phyloP scores from a whole-genome alignment of 2,113 vertebrate genomes.

The Miniopterus natalensis region DNA sequence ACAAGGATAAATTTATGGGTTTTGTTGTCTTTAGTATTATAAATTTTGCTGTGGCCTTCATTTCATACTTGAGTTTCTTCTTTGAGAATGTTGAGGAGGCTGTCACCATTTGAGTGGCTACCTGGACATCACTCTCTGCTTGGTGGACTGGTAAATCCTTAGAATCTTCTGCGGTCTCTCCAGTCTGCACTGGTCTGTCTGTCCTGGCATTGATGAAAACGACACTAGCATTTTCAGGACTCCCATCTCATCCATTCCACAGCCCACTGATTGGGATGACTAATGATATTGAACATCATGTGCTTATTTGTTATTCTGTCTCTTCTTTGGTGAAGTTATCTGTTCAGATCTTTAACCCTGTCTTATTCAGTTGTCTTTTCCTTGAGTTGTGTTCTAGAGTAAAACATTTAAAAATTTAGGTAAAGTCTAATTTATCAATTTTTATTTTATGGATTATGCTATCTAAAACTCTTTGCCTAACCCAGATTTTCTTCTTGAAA shows the following conservation, averaged over 20 bases:
- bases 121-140: not conserved
- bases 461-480: conserved; percentile 30
- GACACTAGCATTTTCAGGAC: not conserved
- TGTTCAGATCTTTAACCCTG: not conserved
- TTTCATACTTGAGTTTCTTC: not conserved
- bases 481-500: not conserved
- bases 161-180: not conserved
- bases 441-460: not conserved
- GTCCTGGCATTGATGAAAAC: not conserved
- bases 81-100: not conserved
- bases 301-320: not conserved
- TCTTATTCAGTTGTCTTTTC: conserved; percentile 7
- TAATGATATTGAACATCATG: not conserved
- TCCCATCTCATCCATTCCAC: not conserved
- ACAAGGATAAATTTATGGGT: not conserved
- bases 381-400: conserved; percentile 6
- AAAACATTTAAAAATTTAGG: not conserved
- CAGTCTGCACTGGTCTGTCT: not conserved
- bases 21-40: not conserved
- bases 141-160: not conserved
- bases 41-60: not conserved
- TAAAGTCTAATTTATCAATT: not conserved
- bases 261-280: not conserved
- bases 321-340: conserved; percentile 20
- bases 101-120: not conserved